These are phyloP conservation scores for Cottus gobio DNA, from an alignment of 2,113 vertebrate species.

Conservation along the genomic window DNA sequence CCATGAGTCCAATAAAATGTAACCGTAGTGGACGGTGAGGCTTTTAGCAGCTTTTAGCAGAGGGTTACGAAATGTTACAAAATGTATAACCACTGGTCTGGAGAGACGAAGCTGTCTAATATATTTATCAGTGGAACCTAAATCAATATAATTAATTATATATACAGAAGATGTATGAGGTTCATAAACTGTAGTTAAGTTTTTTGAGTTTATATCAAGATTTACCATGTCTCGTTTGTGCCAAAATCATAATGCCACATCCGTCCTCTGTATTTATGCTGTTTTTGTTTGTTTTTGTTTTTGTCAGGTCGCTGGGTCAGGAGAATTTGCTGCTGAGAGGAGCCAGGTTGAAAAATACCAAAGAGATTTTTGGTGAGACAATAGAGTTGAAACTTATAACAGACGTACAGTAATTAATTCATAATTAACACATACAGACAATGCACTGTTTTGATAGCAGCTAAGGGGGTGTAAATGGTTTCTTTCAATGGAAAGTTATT, in stretches of 20 bases:
- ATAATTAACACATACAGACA: background rate
- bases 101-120: background rate
- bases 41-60: background rate
- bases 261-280: constrained; percentile 7
- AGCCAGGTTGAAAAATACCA: constrained; percentile 98
- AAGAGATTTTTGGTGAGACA: constrained; percentile 95
- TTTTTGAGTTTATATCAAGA: background rate
- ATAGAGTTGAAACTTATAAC: background rate
- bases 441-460: background rate
- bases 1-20: background rate
- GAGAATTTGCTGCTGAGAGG: constrained; percentile 97
- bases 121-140: background rate
- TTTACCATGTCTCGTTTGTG: background rate
- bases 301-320: constrained; percentile 92
- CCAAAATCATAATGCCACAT: background rate
- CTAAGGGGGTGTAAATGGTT: background rate
- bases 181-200: background rate
- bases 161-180: background rate
- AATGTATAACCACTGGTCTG: background rate
- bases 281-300: constrained; percentile 24
- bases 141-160: background rate
- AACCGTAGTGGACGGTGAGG: background rate
- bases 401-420: background rate
- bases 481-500: background rate
- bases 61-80: background rate